Base-by-base conservation (phyloP, 2,797 vertebrate genomes). In the Atherinosoma microstoma region DNA sequence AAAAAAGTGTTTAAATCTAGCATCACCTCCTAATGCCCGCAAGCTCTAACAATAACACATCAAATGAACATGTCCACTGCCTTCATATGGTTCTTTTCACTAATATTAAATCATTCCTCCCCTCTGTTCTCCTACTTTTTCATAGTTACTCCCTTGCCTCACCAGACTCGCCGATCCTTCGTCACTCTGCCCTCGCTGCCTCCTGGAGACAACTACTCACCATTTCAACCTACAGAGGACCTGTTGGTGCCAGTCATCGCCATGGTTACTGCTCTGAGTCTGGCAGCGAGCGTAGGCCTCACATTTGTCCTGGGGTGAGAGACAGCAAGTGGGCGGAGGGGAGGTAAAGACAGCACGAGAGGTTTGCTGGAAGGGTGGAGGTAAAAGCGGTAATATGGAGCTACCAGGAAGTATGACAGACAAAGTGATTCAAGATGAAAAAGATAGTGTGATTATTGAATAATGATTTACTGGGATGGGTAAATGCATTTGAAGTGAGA, bases 281-380 rank as follows among this genome's bases (percentile, higher is more conserved):
- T 93, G 73, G 74, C 49, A 24, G 90, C 35, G 0, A 80, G 89
- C 61, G 22, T 91, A n/a, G 84, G 82, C 78, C 70, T 92, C 53
- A 57, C 60, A 24, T 42, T 86, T 30, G 16, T 84, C 66, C 75
- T 93, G 20, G 66, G 92, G 92, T 94, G 67, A 92, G 92, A 78
- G 53, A 65, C 45, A 29, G 15, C 62, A 20, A 49, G 77, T 75
- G 62, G 79, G 78, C 13, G 75, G 68, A 68, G 58, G 57, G 51
- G 36, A 38, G 54, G 29, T 49, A 61, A 45, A 59, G 24, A 49
- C 22, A 11, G 38, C 1, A 3, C 3, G 9, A n/a, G 58, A 57
- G 36, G 34, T 75, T 58, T 53, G 56, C 70, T 75, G 75, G 68
- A 68, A 87, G 70, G 58, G 57, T 36, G 75, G 60, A 57, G 57